phyloP scores from a whole-genome alignment of 1,140 invertebrate species.

The Drosophila varians region DNA sequence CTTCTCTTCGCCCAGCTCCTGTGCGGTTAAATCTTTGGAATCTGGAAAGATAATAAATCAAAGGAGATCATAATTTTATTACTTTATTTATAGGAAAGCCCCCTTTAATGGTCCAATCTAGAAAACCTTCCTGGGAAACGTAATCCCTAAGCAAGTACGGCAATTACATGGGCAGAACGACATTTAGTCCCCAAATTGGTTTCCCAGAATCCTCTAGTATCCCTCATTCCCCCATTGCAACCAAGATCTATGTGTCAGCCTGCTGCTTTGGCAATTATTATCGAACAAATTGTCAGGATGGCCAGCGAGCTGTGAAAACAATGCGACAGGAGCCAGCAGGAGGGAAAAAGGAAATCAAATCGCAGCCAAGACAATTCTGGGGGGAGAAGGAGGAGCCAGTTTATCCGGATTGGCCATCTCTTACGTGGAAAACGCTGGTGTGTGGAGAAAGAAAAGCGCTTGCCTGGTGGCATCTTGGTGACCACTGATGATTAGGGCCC shows the following conservation, averaged over 20 bases:
- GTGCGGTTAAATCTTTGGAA: slow-evolving; percentile 79
- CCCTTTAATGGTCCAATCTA: no score
- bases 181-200: slow-evolving; percentile 31
- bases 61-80: neutral
- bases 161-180: neutral
- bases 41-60: slow-evolving; percentile 42
- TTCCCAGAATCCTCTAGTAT: slow-evolving; percentile 32
- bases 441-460: slow-evolving; percentile 34
- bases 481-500: slow-evolving; percentile 44
- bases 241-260: slow-evolving; percentile 68
- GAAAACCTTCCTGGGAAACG: neutral
- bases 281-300: slow-evolving; percentile 82
- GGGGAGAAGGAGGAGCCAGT: neutral
- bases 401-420: slow-evolving; percentile 44
- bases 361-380: neutral
- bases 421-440: slow-evolving; percentile 43
- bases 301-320: slow-evolving; percentile 72
- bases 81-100: neutral
- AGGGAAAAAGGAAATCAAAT: neutral
- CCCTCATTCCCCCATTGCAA: neutral
- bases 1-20: slow-evolving; percentile 68
- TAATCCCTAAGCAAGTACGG: neutral
- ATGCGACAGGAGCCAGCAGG: slow-evolving; percentile 62
- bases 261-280: slow-evolving; percentile 82
- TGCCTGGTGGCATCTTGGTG: slow-evolving; percentile 29